Percentiles rank a stretch among this genome's conserved stretches.
Conservation (phyloP, 1,140 invertebrate genomes). For the Microplitis demolitor region DNA sequence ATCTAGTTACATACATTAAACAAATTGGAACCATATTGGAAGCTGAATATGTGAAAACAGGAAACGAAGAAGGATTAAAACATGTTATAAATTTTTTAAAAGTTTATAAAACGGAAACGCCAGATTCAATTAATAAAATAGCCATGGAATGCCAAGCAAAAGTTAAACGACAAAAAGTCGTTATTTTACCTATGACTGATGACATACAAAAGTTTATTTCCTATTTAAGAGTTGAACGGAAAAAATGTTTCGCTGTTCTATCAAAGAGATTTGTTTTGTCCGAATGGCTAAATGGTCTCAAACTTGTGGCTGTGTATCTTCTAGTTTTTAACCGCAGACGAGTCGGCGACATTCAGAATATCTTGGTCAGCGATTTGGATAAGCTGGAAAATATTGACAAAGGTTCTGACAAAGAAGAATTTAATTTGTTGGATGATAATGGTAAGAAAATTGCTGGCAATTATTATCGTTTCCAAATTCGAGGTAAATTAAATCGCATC, state of each 20-base stretch:
- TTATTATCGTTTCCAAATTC: neutral
- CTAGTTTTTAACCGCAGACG: slow-evolving; percentile 25
- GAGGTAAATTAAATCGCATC: slow-evolving; percentile 17
- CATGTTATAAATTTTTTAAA: neutral
- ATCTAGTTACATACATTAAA: neutral
- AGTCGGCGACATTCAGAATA: slow-evolving; percentile 21
- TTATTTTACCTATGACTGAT: neutral
- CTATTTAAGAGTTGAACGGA: neutral
- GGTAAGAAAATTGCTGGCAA: slow-evolving; percentile 3
- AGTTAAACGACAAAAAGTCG: neutral
- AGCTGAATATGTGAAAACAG: neutral
- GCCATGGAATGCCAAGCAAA: neutral
- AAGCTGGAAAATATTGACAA: neutral
- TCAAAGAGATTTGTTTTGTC: neutral
- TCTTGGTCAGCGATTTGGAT: neutral
- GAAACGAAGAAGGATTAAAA: neutral
- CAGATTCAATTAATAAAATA: too few relatives aligned
- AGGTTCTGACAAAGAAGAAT: slow-evolving; percentile 9
- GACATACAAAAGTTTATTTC: neutral
- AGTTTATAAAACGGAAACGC: too few relatives aligned
- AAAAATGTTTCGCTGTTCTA: neutral
- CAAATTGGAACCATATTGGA: neutral
- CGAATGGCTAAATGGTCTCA: neutral
- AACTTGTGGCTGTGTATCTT: neutral
- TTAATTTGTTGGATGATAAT: neutral